These are phyloP conservation scores for Megaceryle maxima DNA, from an alignment of 2,113 vertebrate species.

Conservation along the genomic window DNA sequence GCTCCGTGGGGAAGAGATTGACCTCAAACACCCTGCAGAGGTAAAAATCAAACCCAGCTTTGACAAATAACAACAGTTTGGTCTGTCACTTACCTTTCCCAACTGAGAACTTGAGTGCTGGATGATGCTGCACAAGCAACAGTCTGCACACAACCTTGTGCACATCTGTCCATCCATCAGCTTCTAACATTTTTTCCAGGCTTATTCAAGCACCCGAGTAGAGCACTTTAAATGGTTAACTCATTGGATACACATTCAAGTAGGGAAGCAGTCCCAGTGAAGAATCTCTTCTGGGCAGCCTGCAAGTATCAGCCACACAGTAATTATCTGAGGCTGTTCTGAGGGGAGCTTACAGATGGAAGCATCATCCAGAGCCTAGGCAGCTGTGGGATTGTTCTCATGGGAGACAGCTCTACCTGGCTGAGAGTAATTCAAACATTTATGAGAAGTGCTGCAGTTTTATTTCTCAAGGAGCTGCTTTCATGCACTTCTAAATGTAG, in stretches of 20 bases:
- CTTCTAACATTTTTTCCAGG: not conserved
- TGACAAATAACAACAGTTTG: not conserved
- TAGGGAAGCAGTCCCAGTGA: not conserved
- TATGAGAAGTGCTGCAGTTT: not conserved
- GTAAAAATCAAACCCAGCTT: not conserved
- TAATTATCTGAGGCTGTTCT: not conserved
- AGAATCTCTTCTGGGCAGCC: not conserved
- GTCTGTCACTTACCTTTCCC: not conserved
- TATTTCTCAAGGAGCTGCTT: not conserved
- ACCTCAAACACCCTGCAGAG: not conserved
- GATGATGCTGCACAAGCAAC: not conserved
- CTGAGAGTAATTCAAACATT: not conserved
- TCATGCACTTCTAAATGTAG: not conserved
- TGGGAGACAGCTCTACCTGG: not conserved
- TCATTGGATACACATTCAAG: not conserved
- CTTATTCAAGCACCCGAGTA: not conserved
- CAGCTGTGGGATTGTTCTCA: not conserved
- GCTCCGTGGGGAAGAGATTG: fast-evolving
- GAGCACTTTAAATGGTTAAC: not conserved
- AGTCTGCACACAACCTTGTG: not conserved
- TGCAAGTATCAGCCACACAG: not conserved
- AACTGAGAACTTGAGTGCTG: not conserved
- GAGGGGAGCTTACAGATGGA: not conserved
- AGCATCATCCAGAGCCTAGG: not conserved
- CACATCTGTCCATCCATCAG: not conserved